These are phyloP conservation scores for human DNA, from an alignment of 2,113 vertebrate genomes.

Conservation along the genomic window GRCh38 chr7:130427001-130427500, in stretches of 20 bases:
- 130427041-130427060: not conserved
- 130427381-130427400: constrained; percentile 57
- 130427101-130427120: constrained; percentile 25
- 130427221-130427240: constrained; percentile 42
- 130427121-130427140: not conserved
- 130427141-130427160: not conserved
- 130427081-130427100: not conserved
- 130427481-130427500: constrained; percentile 43
- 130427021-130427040: not conserved
- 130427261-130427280: constrained; percentile 19
- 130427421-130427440: constrained; percentile 47
- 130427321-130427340: not conserved
- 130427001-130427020: not conserved
- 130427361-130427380: not conserved
- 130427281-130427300: constrained; percentile 5
- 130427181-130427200: not conserved
- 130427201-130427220: not conserved
- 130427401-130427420: constrained; percentile 48
- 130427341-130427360: not conserved
- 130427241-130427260: constrained; percentile 20
- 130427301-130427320: constrained; percentile 28
- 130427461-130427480: constrained; percentile 33
- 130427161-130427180: not conserved
- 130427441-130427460: constrained; percentile 25
- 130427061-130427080: constrained; percentile 24